Percentiles rank a stretch among this genome's conserved stretches.
These are phyloP conservation scores for Lumbricus terrestris DNA, from an alignment of 2,888 invertebrate genomes.

Conservation along the genomic window DNA sequence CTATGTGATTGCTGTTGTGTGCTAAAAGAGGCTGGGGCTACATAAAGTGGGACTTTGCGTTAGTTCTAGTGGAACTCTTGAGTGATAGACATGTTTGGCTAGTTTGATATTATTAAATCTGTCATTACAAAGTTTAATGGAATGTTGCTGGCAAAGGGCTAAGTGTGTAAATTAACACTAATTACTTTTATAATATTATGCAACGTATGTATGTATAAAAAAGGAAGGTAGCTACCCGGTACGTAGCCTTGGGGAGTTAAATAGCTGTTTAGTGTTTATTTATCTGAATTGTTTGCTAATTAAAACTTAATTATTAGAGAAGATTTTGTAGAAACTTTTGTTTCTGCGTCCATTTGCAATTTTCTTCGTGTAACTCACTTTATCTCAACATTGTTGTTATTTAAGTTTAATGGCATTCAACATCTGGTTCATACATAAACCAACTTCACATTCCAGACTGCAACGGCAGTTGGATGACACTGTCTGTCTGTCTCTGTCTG, in stretches of 20 bases:
- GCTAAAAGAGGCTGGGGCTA: too few species aligned
- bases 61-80: too few species aligned
- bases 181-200: too few species aligned
- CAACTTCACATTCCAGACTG: neutral
- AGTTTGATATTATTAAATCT: neutral
- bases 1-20: too few species aligned
- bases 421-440: neutral
- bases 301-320: neutral
- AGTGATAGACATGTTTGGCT: neutral
- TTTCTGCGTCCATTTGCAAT: neutral
- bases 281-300: neutral
- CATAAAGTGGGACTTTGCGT: too few species aligned
- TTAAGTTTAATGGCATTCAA: neutral
- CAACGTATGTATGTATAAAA: neutral
- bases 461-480: neutral
- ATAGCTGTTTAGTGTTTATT: too few species aligned
- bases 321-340: neutral
- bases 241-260: neutral
- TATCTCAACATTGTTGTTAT: neutral
- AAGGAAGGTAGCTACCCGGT: neutral
- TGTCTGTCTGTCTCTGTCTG: neutral
- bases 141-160: neutral
- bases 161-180: neutral
- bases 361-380: neutral
- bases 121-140: neutral